Evolutionary conservation across 2,888 invertebrate genomes (phyloP).

Genomic region (Nemoura dubitans): DNA sequence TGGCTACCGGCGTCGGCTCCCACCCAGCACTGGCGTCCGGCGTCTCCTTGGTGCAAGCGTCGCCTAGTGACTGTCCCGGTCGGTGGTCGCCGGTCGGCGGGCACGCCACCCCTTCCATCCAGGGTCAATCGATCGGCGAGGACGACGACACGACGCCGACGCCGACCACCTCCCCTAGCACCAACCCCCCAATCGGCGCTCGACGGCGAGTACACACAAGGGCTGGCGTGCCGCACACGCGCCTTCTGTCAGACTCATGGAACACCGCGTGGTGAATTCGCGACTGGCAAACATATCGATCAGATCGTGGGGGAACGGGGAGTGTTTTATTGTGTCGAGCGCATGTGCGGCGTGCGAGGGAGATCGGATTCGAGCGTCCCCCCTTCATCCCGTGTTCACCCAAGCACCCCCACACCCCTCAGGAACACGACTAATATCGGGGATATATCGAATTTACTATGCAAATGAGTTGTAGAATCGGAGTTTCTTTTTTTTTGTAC

Average conservation of each 20-base stretch:
- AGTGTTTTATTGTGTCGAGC: neutral
- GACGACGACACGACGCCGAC: conserved; percentile 28
- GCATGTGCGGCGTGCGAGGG: neutral
- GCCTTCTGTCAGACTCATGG: conserved; percentile 8
- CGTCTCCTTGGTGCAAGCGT: conserved; percentile 18
- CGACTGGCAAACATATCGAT: conserved; percentile 29
- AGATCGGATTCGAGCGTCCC: conserved; percentile 23
- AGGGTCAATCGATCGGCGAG: conserved; percentile 38
- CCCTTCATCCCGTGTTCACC: conserved; percentile 12
- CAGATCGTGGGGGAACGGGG: conserved; percentile 8
- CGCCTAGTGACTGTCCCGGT: conserved; percentile 18
- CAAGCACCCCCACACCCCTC: neutral
- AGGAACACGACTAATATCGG: conserved; percentile 19
- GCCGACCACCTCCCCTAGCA: conserved; percentile 31
- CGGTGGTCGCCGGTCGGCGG: conserved; percentile 1
- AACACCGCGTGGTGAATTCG: conserved; percentile 24
- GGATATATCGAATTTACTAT: conserved; percentile 48
- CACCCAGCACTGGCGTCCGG: conserved; percentile 8
- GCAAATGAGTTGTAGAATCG: conserved; percentile 42
- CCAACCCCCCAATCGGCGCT: conserved; percentile 35
- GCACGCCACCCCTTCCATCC: conserved; percentile 29
- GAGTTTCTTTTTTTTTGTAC: neutral
- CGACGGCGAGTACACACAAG: conserved; percentile 9
- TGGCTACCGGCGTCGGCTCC: neutral
- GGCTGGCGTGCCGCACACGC: conserved; percentile 14